phyloP scores from a whole-genome alignment of 2,113 vertebrate genomes.

The Pseudopodoces humilis region DNA sequence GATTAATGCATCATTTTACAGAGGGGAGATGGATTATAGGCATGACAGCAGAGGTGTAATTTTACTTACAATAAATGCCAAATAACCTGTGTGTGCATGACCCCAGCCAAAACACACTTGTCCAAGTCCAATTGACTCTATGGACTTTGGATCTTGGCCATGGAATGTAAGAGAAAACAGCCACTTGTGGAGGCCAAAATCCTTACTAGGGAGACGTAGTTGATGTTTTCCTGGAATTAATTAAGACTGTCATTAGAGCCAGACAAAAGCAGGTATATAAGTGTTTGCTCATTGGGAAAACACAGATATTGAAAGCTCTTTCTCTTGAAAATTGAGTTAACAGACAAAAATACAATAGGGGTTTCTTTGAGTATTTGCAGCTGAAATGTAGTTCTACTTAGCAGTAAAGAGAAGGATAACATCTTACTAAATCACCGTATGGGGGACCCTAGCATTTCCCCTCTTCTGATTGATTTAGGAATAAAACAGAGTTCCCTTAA shows the following conservation, averaged over 20 bases:
- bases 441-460: neutral
- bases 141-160: neutral
- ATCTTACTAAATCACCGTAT: neutral
- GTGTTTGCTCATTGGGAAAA: neutral
- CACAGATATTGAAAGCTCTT: neutral
- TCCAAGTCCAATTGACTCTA: neutral
- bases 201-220: neutral
- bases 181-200: neutral
- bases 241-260: neutral
- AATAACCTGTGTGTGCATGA: neutral
- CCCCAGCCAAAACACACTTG: neutral
- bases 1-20: neutral
- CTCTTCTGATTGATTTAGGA: neutral
- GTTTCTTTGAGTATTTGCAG: neutral
- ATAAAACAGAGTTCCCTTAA: neutral
- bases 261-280: neutral
- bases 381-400: neutral
- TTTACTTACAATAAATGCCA: neutral
- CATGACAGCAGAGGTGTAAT: neutral
- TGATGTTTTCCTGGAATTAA: neutral
- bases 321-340: neutral
- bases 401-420: neutral
- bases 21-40: neutral
- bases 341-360: neutral
- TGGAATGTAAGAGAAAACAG: neutral